Percentiles rank a stretch among this genome's conserved stretches.
Conservation (phyloP, 2,797 vertebrate genomes). For the Odontamblyopus rebecca region DNA sequence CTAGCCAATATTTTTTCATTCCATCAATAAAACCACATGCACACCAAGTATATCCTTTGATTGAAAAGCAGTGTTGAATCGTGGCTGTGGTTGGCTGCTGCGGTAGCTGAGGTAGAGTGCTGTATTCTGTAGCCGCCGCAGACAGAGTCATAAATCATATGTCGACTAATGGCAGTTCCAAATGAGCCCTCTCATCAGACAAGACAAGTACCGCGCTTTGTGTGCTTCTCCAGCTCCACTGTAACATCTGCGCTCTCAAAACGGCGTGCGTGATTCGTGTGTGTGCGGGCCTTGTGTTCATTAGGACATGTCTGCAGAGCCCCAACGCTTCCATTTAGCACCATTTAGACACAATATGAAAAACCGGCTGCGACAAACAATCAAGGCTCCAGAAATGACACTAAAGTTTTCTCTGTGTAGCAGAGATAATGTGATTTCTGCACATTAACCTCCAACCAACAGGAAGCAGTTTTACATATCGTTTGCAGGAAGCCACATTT, state of each 20-base stretch:
- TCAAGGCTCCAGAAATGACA: slow-evolving; percentile 7
- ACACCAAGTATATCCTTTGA: slow-evolving; percentile 1
- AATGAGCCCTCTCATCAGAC: slow-evolving; percentile 86
- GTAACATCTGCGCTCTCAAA: slow-evolving; percentile 81
- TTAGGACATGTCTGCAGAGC: slow-evolving; percentile 72
- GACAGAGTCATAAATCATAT: slow-evolving; percentile 84
- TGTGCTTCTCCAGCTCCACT: slow-evolving; percentile 80
- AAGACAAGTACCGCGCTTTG: slow-evolving; percentile 85
- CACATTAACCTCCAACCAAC: slow-evolving; percentile 3
- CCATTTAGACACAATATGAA: slow-evolving; percentile 48
- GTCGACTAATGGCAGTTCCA: slow-evolving; percentile 85
- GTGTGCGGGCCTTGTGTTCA: slow-evolving; percentile 63
- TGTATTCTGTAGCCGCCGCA: slow-evolving; percentile 48
- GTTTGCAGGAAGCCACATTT: not conserved
- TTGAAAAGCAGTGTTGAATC: slow-evolving; percentile 19
- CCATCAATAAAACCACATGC: not conserved
- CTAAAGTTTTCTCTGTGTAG: not conserved
- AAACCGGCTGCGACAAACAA: slow-evolving; percentile 40
- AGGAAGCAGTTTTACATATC: not conserved
- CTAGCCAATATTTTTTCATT: not conserved
- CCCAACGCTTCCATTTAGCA: slow-evolving; percentile 52
- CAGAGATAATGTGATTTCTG: not conserved
- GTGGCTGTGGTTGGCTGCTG: slow-evolving; percentile 24
- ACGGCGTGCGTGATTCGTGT: slow-evolving; percentile 62
- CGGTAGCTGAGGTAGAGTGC: slow-evolving; percentile 40